phyloP scores from a whole-genome alignment of 1,140 invertebrate genomes.

The Zaprionus capensis region DNA sequence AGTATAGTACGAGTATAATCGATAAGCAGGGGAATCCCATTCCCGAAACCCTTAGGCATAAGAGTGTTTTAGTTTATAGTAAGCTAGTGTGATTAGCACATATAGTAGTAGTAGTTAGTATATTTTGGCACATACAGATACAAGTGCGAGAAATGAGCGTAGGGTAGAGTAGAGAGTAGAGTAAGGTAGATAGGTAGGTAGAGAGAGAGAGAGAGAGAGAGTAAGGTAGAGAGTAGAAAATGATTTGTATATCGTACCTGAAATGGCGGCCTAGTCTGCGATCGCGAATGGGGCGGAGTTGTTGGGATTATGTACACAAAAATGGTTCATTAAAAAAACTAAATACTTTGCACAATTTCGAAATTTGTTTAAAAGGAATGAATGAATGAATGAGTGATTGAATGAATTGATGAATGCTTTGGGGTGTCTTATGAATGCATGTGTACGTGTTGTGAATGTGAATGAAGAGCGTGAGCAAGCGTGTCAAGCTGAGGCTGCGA shows the following conservation, averaged over 20 bases:
- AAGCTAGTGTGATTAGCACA: conserved; percentile 22
- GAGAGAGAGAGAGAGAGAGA: not conserved
- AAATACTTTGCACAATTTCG: conserved; percentile 82
- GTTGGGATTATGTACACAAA: conserved; percentile 82
- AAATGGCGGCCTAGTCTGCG: conserved; percentile 84
- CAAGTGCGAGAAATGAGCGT: conserved; percentile 48
- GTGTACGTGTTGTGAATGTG: conserved; percentile 49
- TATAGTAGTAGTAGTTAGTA: not conserved
- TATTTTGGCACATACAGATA: conserved; percentile 31
- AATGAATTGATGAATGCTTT: conserved; percentile 51
- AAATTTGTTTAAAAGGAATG: conserved; percentile 66
- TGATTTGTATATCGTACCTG: conserved; percentile 83
- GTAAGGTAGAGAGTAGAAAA: conserved; percentile 73
- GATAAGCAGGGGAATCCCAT: conserved; percentile 8
- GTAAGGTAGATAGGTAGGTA: conserved; percentile 31
- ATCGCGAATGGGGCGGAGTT: conserved; percentile 80
- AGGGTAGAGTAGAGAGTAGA: conserved; percentile 52
- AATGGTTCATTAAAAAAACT: conserved; percentile 79
- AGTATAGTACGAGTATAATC: not conserved
- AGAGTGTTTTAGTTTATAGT: conserved; percentile 18
- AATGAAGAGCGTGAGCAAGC: conserved; percentile 1
- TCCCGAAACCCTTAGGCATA: not conserved
- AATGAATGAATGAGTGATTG: conserved; percentile 50
- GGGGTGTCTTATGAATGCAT: conserved; percentile 6
- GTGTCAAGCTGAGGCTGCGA: conserved; percentile 29